These are phyloP conservation scores for Epinotia bilunana DNA, from an alignment of 2,888 invertebrate genomes.

Conservation along the genomic window DNA sequence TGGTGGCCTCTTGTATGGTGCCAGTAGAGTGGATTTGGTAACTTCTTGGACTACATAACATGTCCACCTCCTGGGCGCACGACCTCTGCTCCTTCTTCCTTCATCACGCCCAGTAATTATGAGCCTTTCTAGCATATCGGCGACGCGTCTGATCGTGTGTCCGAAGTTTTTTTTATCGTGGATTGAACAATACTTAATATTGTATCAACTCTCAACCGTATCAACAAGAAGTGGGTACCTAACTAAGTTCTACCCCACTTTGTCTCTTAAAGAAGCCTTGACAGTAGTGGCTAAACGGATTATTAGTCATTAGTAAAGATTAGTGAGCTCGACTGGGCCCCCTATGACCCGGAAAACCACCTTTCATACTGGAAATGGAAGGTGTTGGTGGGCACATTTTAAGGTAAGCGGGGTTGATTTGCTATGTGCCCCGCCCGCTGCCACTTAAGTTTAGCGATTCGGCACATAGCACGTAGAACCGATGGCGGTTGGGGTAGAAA, in stretches of 20 bases:
- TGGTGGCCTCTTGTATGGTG: not conserved
- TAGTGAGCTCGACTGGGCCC: constrained; percentile 1
- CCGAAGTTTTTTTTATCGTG: too few species aligned
- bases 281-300: constrained; percentile 17
- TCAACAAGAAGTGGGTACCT: too few species aligned
- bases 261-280: constrained; percentile 4
- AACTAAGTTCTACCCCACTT: not conserved
- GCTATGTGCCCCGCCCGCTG: too few species aligned
- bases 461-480: too few species aligned
- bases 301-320: constrained; percentile 20
- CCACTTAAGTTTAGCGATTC: too few species aligned
- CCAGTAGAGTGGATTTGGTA: not conserved
- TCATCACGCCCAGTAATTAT: not conserved
- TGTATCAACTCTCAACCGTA: too few species aligned
- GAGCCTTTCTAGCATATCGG: not conserved
- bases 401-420: too few species aligned
- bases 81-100: not conserved
- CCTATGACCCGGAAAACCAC: constrained; percentile 5
- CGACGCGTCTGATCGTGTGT: too few species aligned
- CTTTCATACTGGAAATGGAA: not conserved
- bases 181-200: too few species aligned
- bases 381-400: not conserved
- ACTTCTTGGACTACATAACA: not conserved
- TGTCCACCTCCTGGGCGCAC: not conserved
- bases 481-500: too few species aligned